Percentiles rank a stretch among this genome's conserved stretches.
These are phyloP conservation scores for Drosophila macrospina DNA, from an alignment of 2,888 invertebrate species.

Conservation along the genomic window DNA sequence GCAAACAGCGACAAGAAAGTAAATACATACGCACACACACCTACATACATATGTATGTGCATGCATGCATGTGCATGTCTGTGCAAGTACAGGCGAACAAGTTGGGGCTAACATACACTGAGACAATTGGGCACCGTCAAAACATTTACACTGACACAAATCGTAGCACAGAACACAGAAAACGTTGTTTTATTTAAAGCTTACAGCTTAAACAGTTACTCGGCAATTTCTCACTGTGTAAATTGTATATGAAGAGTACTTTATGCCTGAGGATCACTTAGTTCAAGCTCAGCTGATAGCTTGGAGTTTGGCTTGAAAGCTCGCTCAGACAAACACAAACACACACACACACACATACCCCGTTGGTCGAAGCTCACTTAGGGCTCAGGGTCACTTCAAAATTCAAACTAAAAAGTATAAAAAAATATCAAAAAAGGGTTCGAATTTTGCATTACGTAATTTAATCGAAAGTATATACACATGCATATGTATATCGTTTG, in stretches of 20 bases:
- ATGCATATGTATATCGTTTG: neutral
- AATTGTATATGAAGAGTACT: slow-evolving; percentile 8
- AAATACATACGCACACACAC: neutral
- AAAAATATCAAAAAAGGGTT: slow-evolving; percentile 42
- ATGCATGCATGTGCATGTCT: slow-evolving; percentile 20
- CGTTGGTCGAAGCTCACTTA: slow-evolving; percentile 18
- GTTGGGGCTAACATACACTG: slow-evolving; percentile 50
- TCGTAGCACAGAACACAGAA: neutral
- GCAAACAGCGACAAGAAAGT: slow-evolving; percentile 41
- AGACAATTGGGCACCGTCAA: slow-evolving; percentile 24
- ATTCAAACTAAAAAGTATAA: slow-evolving; percentile 6
- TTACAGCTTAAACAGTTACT: neutral
- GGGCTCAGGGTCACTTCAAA: slow-evolving; percentile 51
- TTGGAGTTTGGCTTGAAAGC: slow-evolving; percentile 46
- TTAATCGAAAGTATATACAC: slow-evolving; percentile 22
- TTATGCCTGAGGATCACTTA: slow-evolving; percentile 54
- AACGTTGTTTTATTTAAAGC: neutral
- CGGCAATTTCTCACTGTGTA: slow-evolving; percentile 8
- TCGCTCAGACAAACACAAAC: slow-evolving; percentile 1
- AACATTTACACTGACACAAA: neutral
- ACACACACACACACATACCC: slow-evolving; percentile 17
- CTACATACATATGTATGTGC: slow-evolving; percentile 1
- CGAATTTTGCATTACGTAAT: slow-evolving; percentile 48
- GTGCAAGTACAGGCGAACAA: slow-evolving; percentile 55
- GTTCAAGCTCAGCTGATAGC: slow-evolving; percentile 64